phyloP scores from a whole-genome alignment of 2,888 invertebrate species.

The Drosophila seclusa region DNA sequence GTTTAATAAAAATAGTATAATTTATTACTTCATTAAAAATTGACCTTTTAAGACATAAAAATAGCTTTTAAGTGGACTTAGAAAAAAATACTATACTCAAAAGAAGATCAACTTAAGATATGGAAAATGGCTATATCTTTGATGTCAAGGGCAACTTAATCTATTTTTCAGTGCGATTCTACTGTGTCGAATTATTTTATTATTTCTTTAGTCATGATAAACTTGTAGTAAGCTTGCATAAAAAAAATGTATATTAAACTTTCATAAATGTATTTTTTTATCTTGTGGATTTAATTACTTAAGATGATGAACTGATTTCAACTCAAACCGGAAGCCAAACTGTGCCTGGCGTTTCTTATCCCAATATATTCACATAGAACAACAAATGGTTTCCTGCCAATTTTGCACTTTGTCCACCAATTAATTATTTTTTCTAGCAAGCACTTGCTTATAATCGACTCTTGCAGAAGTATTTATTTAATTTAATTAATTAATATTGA shows the following conservation, averaged over 20 bases:
- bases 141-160: no score
- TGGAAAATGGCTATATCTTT: background rate
- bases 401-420: background rate
- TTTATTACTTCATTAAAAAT: slow-evolving; percentile 9
- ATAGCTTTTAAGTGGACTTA: background rate
- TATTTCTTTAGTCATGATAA: no score
- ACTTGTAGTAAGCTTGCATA: background rate
- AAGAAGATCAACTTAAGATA: background rate
- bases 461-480: background rate
- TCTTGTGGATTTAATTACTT: background rate
- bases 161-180: no score
- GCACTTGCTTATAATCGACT: background rate
- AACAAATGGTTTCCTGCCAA: background rate
- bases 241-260: background rate
- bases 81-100: background rate
- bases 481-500: background rate
- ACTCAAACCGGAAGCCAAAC: background rate
- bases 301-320: background rate
- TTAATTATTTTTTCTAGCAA: background rate
- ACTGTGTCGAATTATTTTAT: no score
- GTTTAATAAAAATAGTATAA: background rate
- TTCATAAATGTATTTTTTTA: background rate
- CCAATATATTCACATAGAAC: background rate
- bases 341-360: background rate
- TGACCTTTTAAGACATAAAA: background rate